phyloP scores from a whole-genome alignment of 2,113 vertebrate species.

The Labrus mixtus region DNA sequence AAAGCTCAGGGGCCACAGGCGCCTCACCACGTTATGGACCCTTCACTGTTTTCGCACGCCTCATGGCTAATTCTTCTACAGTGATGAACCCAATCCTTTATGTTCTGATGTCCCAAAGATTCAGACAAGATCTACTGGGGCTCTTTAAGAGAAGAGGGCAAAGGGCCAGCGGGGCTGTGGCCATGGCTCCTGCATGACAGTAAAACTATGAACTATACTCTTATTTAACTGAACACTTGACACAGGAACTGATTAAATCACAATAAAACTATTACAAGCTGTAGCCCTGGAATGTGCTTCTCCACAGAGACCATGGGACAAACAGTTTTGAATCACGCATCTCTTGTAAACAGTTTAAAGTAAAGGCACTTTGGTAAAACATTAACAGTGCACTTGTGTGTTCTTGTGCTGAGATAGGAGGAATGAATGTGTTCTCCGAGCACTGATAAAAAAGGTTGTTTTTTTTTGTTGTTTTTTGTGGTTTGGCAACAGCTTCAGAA shows the following conservation, averaged over 20 bases:
- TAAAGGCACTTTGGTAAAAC: constrained; percentile 55
- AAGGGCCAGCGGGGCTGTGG: constrained; percentile 7
- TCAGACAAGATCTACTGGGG: constrained; percentile 77
- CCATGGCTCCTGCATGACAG: constrained; percentile 46
- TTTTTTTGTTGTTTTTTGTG: constrained; percentile 17
- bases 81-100: constrained; percentile 84
- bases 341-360: constrained; percentile 62
- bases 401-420: constrained; percentile 51
- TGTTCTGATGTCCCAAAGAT: constrained; percentile 83
- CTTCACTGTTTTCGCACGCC: constrained; percentile 75
- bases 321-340: constrained; percentile 34
- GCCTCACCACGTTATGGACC: constrained; percentile 68
- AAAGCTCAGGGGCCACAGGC: constrained; percentile 54
- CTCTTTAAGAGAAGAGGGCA: constrained; percentile 59
- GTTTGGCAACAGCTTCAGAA: constrained; percentile 34
- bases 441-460: constrained; percentile 1
- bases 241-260: neutral
- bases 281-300: constrained; percentile 22
- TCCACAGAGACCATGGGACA: constrained; percentile 29
- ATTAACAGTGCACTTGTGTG: constrained; percentile 57
- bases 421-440: constrained; percentile 31
- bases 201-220: neutral
- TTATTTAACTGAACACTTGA: constrained; percentile 14
- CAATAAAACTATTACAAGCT: constrained; percentile 20
- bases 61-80: constrained; percentile 81